Evolutionary conservation across 2,888 invertebrate genomes (phyloP).

Genomic region (Cephus runcator): DNA sequence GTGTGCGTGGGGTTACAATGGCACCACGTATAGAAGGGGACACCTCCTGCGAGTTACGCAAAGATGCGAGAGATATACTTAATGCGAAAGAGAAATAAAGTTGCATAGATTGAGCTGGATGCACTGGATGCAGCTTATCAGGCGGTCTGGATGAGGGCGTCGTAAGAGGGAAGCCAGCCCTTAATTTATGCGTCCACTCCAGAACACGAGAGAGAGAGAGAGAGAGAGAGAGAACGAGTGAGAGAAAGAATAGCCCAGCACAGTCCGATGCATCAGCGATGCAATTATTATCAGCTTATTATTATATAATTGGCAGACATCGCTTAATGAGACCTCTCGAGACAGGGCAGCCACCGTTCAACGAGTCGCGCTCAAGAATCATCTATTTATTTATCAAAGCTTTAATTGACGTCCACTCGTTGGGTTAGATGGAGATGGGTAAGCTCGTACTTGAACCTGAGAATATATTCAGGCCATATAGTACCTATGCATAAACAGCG

Average conservation of each 20-base stretch:
- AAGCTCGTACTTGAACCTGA: neutral
- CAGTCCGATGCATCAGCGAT: slow-evolving; percentile 55
- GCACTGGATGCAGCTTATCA: slow-evolving; percentile 1
- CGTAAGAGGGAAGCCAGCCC: slow-evolving; percentile 57
- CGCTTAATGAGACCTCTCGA: slow-evolving; percentile 63
- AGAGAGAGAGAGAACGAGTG: slow-evolving; percentile 18
- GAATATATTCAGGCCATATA: neutral
- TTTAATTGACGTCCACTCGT: slow-evolving; percentile 56
- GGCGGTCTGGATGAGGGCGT: slow-evolving; percentile 36
- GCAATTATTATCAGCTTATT: slow-evolving; percentile 65
- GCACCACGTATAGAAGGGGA: neutral
- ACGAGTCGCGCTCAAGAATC: slow-evolving; percentile 38
- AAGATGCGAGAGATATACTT: neutral
- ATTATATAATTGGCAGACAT: slow-evolving; percentile 61
- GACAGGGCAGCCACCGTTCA: slow-evolving; percentile 48
- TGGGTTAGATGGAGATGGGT: neutral
- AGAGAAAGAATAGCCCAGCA: slow-evolving; percentile 9
- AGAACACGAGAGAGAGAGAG: slow-evolving; percentile 12
- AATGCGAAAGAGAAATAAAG: neutral
- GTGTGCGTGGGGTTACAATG: neutral
- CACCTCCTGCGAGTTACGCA: neutral
- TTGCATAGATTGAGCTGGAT: neutral
- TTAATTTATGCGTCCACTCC: slow-evolving; percentile 54
- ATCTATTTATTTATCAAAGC: slow-evolving; percentile 56
- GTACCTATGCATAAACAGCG: neutral